Conservation (phyloP, 2,797 vertebrate genomes). For the Coracias cyanogaster region DNA sequence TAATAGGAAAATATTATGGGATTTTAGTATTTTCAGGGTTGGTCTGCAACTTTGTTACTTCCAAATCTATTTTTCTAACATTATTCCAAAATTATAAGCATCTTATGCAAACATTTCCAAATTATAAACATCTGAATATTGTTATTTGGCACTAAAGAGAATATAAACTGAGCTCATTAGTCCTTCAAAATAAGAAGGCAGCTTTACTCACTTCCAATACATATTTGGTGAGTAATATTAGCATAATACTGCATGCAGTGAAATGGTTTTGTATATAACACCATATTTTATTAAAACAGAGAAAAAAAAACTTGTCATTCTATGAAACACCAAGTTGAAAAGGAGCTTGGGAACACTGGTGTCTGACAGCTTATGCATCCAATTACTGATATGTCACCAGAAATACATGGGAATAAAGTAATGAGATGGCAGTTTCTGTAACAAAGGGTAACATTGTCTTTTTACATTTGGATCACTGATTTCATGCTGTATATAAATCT, state of each 20-base stretch:
- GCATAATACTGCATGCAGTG: background rate
- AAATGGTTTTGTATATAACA: background rate
- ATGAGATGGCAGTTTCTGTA: conserved; percentile 68
- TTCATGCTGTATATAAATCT: conserved; percentile 14
- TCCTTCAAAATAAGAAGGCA: background rate
- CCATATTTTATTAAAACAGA: conserved; percentile 10
- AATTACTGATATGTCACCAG: conserved; percentile 74
- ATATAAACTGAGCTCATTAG: background rate
- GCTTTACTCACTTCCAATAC: background rate
- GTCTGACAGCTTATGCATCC: conserved; percentile 69
- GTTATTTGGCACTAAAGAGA: background rate
- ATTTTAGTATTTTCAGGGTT: background rate
- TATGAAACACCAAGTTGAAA: conserved; percentile 51
- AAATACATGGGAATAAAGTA: conserved; percentile 47
- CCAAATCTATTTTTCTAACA: background rate
- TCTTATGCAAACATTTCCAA: background rate
- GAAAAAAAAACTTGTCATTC: background rate
- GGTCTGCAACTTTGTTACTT: background rate
- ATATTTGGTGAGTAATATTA: background rate
- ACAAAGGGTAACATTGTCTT: conserved; percentile 73
- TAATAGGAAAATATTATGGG: background rate
- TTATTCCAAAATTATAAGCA: background rate
- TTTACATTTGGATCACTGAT: conserved; percentile 59
- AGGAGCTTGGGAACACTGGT: conserved; percentile 27
- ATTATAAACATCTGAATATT: background rate